Evolutionary conservation across 2,888 invertebrate species (phyloP), one percentile per base, ranked within the genome.

Genomic region (Archips xylosteana): DNA sequence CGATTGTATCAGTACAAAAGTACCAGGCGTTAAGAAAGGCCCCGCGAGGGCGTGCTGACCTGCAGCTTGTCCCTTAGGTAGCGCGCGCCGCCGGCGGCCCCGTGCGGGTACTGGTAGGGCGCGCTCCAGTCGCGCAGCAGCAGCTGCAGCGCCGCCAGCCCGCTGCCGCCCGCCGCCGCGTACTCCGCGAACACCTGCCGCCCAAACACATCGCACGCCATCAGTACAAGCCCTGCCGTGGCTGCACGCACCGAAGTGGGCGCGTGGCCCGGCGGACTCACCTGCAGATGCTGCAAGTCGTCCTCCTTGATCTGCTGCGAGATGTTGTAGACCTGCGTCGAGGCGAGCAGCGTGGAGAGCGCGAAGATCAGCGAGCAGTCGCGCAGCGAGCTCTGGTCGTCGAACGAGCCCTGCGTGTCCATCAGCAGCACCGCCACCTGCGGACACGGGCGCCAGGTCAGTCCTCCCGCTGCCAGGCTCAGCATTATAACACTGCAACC

Each of bases 351-450:
- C 15, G 99, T 98, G 89, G 98, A 98, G 32, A 99, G 75, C 45
- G 71, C 71, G 36, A 71, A 71, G 3, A 71, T 13, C 15, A 49
- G 98, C 49, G 99, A 98, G 92, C 98, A 98, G 89, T 99, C 98
- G 76, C 97, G 96, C 39, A 99, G 98, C 10, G 99, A 99, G 78
- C 98, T 98, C 89, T 98, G 97, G 86, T 97, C 98, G 91, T 99
- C 99, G 94, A 99, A 99, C 61, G 98, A 97, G 76, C 99, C 97
- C 92, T 99, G 98, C n/a, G 98, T 99, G 88, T 98, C 95, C 71
- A 99, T 96, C 82, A 99, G 91, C 78, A 98, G 95, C 45, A 98
- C 96, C 71, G 97, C 98, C 66, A 97, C 95, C 95, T 96, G 86
- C 64, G 15, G 54, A 54, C 54, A 15, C 51, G 5, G 12, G n/a